Conservation (phyloP, 2,797 vertebrate genomes). For the Phalloptychus januarius region DNA sequence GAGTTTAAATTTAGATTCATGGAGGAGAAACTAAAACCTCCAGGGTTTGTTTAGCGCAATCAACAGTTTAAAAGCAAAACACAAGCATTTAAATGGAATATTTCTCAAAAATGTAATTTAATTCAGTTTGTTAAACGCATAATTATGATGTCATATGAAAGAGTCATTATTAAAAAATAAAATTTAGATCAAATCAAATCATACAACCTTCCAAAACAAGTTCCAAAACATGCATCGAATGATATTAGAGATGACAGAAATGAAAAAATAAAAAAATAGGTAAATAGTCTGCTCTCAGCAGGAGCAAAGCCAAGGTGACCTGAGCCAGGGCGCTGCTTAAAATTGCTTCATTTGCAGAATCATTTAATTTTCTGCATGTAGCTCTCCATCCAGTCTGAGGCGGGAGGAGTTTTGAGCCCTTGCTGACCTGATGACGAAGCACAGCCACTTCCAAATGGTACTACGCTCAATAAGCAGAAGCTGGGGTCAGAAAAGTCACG, state of each 20-base stretch:
- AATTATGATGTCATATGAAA: not conserved
- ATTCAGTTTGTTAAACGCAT: not conserved
- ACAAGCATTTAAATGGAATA: not conserved
- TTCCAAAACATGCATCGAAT: conserved; percentile 5
- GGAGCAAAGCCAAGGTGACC: conserved; percentile 74
- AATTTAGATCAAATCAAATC: not conserved
- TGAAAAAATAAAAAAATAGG: conserved; percentile 33
- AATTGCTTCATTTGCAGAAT: conserved; percentile 78
- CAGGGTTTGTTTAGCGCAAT: not conserved
- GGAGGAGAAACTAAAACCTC: conserved; percentile 21
- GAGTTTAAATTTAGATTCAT: conserved; percentile 76
- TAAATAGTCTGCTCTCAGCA: conserved; percentile 40
- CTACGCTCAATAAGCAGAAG: conserved; percentile 73
- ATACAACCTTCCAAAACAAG: not conserved
- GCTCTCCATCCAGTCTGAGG: conserved; percentile 47
- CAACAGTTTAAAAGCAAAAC: not conserved
- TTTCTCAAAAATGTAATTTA: not conserved
- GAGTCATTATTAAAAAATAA: not conserved
- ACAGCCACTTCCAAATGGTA: conserved; percentile 67
- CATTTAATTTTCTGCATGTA: conserved; percentile 72
- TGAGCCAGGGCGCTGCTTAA: conserved; percentile 56
- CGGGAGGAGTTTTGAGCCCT: conserved; percentile 65
- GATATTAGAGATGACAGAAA: conserved; percentile 45
- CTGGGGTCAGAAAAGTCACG: conserved; percentile 65
- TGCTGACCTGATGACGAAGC: conserved; percentile 80